Conservation (phyloP, 2,797 vertebrate species). For the Bryconaethiops microstoma region DNA sequence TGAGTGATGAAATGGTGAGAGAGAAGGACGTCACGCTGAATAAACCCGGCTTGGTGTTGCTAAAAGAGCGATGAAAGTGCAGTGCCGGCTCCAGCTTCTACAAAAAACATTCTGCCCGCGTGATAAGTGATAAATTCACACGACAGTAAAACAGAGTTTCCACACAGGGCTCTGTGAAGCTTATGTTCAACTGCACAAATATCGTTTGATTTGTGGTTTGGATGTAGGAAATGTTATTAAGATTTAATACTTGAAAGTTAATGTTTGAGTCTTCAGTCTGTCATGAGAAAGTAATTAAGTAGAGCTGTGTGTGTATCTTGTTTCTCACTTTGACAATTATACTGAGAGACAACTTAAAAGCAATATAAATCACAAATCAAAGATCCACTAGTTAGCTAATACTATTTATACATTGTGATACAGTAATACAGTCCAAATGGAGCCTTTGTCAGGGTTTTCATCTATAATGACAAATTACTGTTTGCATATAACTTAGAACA, state of each 20-base stretch:
- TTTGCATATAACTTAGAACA: conserved; percentile 11
- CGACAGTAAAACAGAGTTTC: conserved; percentile 17
- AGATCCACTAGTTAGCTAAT: conserved; percentile 19
- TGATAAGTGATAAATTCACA: conserved; percentile 32
- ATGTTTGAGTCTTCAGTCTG: conserved; percentile 32
- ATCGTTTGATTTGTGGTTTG: conserved; percentile 37
- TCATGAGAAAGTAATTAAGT: conserved; percentile 46
- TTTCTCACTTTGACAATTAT: conserved; percentile 4
- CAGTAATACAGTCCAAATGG: conserved; percentile 9
- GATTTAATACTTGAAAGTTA: conserved; percentile 32
- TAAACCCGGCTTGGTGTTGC: conserved; percentile 51
- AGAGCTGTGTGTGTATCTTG: not conserved
- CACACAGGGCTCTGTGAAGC: not conserved
- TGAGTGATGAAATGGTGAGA: conserved; percentile 52
- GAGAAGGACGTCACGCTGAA: conserved; percentile 46
- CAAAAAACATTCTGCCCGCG: conserved; percentile 5
- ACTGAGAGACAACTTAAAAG: conserved; percentile 24
- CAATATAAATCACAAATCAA: conserved; percentile 27
- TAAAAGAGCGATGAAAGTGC: conserved; percentile 54
- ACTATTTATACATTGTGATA: conserved; percentile 17
- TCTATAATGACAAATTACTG: conserved; percentile 14
- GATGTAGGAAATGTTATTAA: conserved; percentile 17
- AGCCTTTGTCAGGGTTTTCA: conserved; percentile 9
- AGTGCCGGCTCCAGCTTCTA: conserved; percentile 36
- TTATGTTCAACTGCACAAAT: conserved; percentile 24